Evolutionary conservation across 2,888 invertebrate genomes (phyloP).

Genomic region (Drosophila incognita): DNA sequence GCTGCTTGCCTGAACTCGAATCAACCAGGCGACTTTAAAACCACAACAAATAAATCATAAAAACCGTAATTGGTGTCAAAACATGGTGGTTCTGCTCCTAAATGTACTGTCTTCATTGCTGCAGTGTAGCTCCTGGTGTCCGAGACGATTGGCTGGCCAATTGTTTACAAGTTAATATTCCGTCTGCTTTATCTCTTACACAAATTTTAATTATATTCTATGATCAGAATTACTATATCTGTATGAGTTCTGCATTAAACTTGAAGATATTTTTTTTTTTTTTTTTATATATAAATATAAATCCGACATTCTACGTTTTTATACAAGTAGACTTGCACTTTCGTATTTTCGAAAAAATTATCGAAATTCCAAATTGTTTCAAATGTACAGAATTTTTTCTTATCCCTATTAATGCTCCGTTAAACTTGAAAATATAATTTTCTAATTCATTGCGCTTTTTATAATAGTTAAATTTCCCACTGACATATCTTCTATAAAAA

Average conservation of each 20-base stretch:
- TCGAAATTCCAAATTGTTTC: neutral
- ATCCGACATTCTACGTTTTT: neutral
- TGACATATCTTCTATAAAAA: neutral
- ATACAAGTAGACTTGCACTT: neutral
- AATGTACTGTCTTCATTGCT: neutral
- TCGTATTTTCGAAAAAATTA: neutral
- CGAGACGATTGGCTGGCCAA: neutral
- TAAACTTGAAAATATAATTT: too few relatives aligned
- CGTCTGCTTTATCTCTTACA: neutral
- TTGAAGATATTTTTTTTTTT: neutral
- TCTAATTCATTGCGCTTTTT: neutral
- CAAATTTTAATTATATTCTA: neutral
- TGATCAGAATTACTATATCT: neutral
- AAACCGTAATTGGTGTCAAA: conserved; percentile 38
- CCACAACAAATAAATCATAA: conserved; percentile 59
- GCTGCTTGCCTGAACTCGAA: conserved; percentile 26
- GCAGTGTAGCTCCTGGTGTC: neutral
- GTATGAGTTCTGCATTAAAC: neutral
- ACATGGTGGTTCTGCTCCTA: neutral
- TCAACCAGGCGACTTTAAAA: conserved; percentile 26
- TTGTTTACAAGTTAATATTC: neutral
- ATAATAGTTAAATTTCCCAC: neutral
- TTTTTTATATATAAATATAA: neutral
- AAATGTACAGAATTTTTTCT: too few relatives aligned
- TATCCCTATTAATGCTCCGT: neutral